A percentile compares a stretch with the other conserved stretches of the same genome.
Conservation (phyloP, 1,140 invertebrate species). For the Copidosoma floridanum region DNA sequence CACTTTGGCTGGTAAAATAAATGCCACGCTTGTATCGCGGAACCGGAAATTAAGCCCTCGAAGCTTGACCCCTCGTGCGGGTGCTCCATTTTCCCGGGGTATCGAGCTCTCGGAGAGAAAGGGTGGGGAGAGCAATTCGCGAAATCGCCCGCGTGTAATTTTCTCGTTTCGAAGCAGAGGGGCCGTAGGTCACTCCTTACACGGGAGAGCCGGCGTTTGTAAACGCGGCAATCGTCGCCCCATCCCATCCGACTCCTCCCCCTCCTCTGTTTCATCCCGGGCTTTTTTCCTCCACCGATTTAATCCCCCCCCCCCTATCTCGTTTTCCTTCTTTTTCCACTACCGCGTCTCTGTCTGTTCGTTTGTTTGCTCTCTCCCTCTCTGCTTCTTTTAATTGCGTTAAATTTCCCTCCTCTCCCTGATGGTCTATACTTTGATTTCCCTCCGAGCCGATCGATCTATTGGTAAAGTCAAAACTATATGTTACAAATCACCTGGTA, state of each 20-base stretch:
- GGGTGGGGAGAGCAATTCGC: conserved; percentile 1
- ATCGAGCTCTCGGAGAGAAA: neutral
- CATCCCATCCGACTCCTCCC: too few relatives aligned
- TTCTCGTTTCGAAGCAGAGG: conserved; percentile 3
- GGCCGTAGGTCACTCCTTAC: too few relatives aligned
- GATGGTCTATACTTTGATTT: too few relatives aligned
- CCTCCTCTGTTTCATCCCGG: neutral
- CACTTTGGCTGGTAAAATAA: neutral
- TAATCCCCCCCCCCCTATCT: neutral
- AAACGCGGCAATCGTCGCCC: conserved; percentile 12
- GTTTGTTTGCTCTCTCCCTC: conserved; percentile 8
- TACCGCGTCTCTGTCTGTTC: too few relatives aligned
- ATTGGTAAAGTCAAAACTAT: too few relatives aligned
- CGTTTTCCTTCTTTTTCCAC: too few relatives aligned
- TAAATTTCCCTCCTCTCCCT: neutral
- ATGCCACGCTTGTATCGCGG: neutral
- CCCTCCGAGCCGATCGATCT: too few relatives aligned
- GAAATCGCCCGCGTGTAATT: conserved; percentile 13
- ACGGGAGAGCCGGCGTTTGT: neutral
- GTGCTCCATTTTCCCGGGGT: neutral
- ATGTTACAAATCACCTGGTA: too few relatives aligned
- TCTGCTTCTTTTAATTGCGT: conserved; percentile 19
- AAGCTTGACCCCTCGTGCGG: neutral
- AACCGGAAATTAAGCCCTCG: conserved; percentile 16
- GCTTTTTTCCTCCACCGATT: neutral